phyloP scores from a whole-genome alignment of 2,888 invertebrate species.

The Ornithoptera alexandrae region DNA sequence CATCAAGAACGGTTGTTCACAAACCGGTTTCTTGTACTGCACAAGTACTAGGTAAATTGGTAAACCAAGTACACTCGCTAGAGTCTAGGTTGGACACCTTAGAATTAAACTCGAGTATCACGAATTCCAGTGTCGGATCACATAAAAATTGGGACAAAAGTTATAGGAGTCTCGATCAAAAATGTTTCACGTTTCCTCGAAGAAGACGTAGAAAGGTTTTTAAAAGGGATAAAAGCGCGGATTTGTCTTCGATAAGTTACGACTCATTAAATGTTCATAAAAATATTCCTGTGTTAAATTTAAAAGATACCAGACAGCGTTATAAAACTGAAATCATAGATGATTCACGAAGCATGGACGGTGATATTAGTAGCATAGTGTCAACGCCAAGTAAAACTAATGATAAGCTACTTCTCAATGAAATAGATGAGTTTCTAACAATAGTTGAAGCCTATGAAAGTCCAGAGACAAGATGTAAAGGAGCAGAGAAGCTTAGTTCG shows the following conservation, averaged over 20 bases:
- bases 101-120: slow-evolving; percentile 55
- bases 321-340: slow-evolving; percentile 38
- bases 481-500: slow-evolving; percentile 45
- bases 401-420: slow-evolving; percentile 67
- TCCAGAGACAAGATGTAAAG: slow-evolving; percentile 57
- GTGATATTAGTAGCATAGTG: slow-evolving; percentile 70
- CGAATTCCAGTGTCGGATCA: slow-evolving; percentile 48
- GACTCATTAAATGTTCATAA: slow-evolving; percentile 46
- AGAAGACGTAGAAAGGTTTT: slow-evolving; percentile 56
- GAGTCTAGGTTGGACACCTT: slow-evolving; percentile 75
- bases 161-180: slow-evolving; percentile 56
- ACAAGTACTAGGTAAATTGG: slow-evolving; percentile 76
- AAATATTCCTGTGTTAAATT: slow-evolving; percentile 47
- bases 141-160: slow-evolving; percentile 54
- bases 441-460: slow-evolving; percentile 71
- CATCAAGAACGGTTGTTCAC: slow-evolving; percentile 71
- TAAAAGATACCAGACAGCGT: slow-evolving; percentile 35
- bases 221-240: slow-evolving; percentile 45
- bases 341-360: slow-evolving; percentile 70
- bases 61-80: slow-evolving; percentile 82
- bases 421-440: slow-evolving; percentile 73
- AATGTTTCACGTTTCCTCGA: slow-evolving; percentile 68
- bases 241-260: slow-evolving; percentile 58
- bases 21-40: slow-evolving; percentile 72
- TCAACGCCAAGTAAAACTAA: slow-evolving; percentile 72